These are phyloP conservation scores for Synanthedon tipuliformis DNA, from an alignment of 2,888 invertebrate species.

Conservation along the genomic window DNA sequence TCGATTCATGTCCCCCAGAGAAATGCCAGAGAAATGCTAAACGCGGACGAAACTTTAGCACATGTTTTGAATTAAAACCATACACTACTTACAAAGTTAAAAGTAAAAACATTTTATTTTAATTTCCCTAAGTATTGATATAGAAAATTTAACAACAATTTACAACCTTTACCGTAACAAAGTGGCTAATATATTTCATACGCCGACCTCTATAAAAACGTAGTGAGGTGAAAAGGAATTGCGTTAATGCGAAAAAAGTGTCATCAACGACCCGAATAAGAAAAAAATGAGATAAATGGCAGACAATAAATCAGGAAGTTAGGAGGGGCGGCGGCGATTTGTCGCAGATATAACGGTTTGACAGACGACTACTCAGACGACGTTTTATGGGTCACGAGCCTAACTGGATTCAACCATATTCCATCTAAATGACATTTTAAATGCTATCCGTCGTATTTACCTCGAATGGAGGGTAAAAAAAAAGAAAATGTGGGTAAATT, in stretches of 20 bases:
- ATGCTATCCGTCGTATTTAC: neutral
- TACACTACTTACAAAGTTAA: too few species aligned
- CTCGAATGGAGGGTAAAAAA: neutral
- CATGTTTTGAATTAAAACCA: too few species aligned
- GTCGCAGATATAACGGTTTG: conserved; percentile 37
- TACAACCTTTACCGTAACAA: too few species aligned
- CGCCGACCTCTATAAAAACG: neutral
- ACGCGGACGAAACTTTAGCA: too few species aligned
- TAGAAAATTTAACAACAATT: too few species aligned
- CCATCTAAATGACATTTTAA: neutral
- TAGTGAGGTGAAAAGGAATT: neutral
- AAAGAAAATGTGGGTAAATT: neutral
- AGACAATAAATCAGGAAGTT: conserved; percentile 50
- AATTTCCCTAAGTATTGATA: too few species aligned
- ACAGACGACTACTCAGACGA: conserved; percentile 22
- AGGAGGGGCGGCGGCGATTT: conserved; percentile 35
- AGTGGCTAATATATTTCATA: too few species aligned
- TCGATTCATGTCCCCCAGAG: too few species aligned
- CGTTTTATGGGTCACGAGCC: conserved; percentile 28
- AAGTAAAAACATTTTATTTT: too few species aligned
- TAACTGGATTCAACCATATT: too few species aligned
- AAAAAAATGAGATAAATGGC: conserved; percentile 44
- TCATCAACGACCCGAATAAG: conserved; percentile 12
- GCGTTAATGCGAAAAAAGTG: conserved; percentile 17
- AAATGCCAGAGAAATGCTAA: too few species aligned